phyloP scores from a whole-genome alignment of 2,888 invertebrate species.

The Seladonia tumulorum region DNA sequence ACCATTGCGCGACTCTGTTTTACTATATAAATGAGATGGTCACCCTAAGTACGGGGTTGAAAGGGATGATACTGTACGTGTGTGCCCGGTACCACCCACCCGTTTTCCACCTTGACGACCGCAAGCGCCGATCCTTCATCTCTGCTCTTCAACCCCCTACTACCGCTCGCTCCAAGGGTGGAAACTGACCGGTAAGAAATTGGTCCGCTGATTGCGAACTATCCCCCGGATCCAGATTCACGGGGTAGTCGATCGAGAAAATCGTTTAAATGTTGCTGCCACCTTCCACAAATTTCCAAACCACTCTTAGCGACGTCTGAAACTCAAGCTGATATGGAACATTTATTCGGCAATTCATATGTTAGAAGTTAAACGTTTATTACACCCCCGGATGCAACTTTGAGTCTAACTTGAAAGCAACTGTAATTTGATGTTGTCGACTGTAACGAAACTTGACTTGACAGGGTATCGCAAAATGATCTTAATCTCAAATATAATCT shows the following conservation, averaged over 20 bases:
- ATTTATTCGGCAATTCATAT: neutral
- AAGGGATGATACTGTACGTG: slow-evolving; percentile 75
- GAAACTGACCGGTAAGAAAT: slow-evolving; percentile 56
- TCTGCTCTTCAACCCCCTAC: slow-evolving; percentile 45
- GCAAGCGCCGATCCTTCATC: slow-evolving; percentile 71
- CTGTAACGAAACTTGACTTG: no score
- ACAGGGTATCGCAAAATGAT: neutral
- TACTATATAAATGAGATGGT: slow-evolving; percentile 81
- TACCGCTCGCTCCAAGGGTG: slow-evolving; percentile 32
- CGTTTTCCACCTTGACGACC: slow-evolving; percentile 70
- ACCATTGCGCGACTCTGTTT: slow-evolving; percentile 77
- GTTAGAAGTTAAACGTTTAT: neutral
- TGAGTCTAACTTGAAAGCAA: no score
- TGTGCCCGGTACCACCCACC: slow-evolving; percentile 62
- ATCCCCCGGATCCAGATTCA: neutral
- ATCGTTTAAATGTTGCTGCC: neutral
- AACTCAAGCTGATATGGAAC: neutral
- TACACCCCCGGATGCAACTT: neutral
- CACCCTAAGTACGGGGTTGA: slow-evolving; percentile 76
- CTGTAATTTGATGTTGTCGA: no score
- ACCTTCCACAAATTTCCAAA: neutral
- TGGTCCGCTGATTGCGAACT: slow-evolving; percentile 30
- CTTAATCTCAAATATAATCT: neutral
- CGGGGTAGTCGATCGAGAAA: neutral
- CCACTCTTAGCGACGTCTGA: neutral